Evolutionary conservation across 2,888 invertebrate genomes (phyloP), one percentile per base, ranked within the genome.

Genomic region (Thysanoteuthis rhombus): DNA sequence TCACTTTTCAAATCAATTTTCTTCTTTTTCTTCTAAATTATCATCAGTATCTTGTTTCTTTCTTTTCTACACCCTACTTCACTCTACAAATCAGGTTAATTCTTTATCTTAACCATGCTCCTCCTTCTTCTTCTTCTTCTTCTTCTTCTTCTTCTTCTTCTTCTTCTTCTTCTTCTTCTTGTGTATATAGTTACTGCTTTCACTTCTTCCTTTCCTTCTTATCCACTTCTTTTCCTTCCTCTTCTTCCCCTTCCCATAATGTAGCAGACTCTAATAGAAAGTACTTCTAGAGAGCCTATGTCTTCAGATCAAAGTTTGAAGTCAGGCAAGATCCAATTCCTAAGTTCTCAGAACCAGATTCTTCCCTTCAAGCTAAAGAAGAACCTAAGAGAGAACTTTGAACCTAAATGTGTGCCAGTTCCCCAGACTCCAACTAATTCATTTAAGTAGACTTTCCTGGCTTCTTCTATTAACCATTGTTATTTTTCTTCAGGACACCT

Each of bases 401-500:
- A 75, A 75, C 75, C 75, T n/a, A 25, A 75, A 75, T n/a, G 75
- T 75, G 75, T 75, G 75, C n/a, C n/a, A 75, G n/a, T 75, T 75
- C 75, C 75, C 75, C 75, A 75, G 75, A 75, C 75, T 75, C 75
- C 10, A 75, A 75, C 75, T 75, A 75, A 75, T 75, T 75, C 75
- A 75, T 75, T 75, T 75, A 75, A 36, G n/a, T 36, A 75, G n/a
- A 75, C n/a, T 75, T 75, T 36, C n/a, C 3, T 75, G 75, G 75
- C 75, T 75, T 75, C 75, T 75, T 75, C 75, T 75, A 75, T 75
- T 75, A 75, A n/a, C 75, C n/a, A 75, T 75, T 75, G n/a, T 75
- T n/a, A 75, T 75, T 75, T 75, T 36, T 10, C 75, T 75, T 75
- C 75, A 75, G 75, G 75, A 75, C 75, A 75, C 75, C 5, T 75